phyloP scores from a whole-genome alignment of 2,888 invertebrate genomes.

The Erebia aethiops region DNA sequence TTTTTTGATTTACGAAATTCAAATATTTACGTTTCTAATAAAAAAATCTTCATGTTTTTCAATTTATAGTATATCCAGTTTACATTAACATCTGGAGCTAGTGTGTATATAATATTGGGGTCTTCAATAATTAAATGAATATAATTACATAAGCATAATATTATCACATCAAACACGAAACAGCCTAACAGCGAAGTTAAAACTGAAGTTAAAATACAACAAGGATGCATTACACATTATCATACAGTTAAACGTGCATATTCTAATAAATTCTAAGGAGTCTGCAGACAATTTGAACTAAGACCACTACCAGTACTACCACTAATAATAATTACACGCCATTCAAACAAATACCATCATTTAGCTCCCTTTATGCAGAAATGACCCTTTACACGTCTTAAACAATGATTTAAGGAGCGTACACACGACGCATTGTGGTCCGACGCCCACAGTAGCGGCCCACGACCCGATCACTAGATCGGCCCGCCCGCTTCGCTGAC shows the following conservation, averaged over 20 bases:
- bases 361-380: constrained; percentile 33
- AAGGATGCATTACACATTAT: neutral
- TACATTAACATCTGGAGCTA: no score
- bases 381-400: constrained; percentile 37
- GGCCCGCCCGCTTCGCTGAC: constrained; percentile 71
- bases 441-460: constrained; percentile 78
- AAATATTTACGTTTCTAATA: no score
- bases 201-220: no score
- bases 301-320: neutral
- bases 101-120: no score
- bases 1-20: no score
- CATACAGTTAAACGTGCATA: neutral
- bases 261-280: neutral
- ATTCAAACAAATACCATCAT: constrained; percentile 27
- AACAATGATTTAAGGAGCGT: constrained; percentile 38
- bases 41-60: no score
- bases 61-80: no score
- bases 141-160: no score
- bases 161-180: no score
- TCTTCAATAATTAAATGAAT: no score
- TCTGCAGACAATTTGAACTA: constrained; percentile 12
- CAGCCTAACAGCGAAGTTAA: no score
- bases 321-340: constrained; percentile 28
- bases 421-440: constrained; percentile 61
- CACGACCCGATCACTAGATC: constrained; percentile 68